Evolutionary conservation across 2,113 vertebrate genomes (phyloP).

Genomic region (zebrafish (Danio rerio)): DNA sequence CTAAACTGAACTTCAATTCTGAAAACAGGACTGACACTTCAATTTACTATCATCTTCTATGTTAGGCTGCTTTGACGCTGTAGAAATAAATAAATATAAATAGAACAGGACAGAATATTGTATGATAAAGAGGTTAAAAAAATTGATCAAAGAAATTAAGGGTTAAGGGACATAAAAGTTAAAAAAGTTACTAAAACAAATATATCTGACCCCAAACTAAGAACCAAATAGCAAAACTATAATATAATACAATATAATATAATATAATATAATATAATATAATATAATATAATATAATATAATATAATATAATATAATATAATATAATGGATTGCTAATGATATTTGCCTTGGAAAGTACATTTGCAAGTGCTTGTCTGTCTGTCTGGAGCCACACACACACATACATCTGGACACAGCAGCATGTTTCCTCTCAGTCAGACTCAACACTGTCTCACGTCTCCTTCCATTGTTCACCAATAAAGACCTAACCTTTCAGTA

Average conservation of each 20-base stretch:
- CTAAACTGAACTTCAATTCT: too few species aligned
- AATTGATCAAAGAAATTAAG: neutral
- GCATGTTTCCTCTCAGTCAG: constrained; percentile 1
- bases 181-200: too few species aligned
- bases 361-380: neutral
- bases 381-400: neutral
- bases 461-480: constrained; percentile 1
- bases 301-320: neutral
- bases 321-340: neutral
- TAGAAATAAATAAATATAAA: neutral
- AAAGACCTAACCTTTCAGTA: neutral
- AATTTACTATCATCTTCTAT: too few species aligned
- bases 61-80: neutral
- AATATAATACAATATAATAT: too few species aligned
- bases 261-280: too few species aligned
- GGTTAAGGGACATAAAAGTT: too few species aligned
- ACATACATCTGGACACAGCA: neutral
- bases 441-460: neutral
- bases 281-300: neutral
- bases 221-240: too few species aligned
- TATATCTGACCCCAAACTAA: too few species aligned
- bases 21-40: too few species aligned
- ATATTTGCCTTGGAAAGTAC: neutral
- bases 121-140: neutral
- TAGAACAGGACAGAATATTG: neutral